These are phyloP conservation scores for Blennius ocellaris DNA, from an alignment of 2,113 vertebrate genomes.

Conservation along the genomic window DNA sequence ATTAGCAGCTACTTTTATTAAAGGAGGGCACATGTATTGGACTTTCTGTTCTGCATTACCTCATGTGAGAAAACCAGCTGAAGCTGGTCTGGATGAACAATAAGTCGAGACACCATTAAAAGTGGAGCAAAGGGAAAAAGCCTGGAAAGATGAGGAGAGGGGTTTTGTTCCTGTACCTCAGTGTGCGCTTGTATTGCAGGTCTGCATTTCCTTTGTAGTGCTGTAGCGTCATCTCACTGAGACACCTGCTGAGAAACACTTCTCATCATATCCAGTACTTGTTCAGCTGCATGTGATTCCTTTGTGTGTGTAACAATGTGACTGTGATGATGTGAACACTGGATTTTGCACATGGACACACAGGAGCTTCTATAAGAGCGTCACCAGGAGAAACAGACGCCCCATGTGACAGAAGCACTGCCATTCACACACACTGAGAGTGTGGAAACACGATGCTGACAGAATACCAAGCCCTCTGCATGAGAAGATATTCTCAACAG, in stretches of 20 bases:
- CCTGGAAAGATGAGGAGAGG: constrained; percentile 20
- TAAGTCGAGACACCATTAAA: constrained; percentile 39
- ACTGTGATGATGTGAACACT: neutral
- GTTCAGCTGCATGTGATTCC: neutral
- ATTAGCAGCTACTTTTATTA: neutral
- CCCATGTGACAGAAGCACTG: constrained; percentile 27
- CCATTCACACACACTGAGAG: no score
- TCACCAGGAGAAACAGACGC: constrained; percentile 4
- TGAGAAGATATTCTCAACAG: no score
- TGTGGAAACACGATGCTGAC: no score
- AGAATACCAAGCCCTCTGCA: no score
- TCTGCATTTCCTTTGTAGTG: constrained; percentile 24
- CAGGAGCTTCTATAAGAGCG: constrained; percentile 50
- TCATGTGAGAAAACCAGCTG: constrained; percentile 53
- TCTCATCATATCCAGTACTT: constrained; percentile 52
- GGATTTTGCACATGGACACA: constrained; percentile 3
- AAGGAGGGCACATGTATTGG: neutral
- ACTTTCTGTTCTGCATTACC: constrained; percentile 35
- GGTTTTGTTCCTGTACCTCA: constrained; percentile 27
- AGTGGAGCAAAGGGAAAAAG: constrained; percentile 31
- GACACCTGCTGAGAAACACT: constrained; percentile 37
- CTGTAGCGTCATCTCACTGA: neutral
- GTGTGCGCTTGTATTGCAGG: constrained; percentile 63
- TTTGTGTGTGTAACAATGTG: neutral
- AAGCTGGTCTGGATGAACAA: constrained; percentile 42